A percentile compares a stretch with the other conserved stretches of the same genome.
Evolutionary conservation across 2,888 invertebrate genomes (phyloP).

Genomic region (Ectemnius lituratus): DNA sequence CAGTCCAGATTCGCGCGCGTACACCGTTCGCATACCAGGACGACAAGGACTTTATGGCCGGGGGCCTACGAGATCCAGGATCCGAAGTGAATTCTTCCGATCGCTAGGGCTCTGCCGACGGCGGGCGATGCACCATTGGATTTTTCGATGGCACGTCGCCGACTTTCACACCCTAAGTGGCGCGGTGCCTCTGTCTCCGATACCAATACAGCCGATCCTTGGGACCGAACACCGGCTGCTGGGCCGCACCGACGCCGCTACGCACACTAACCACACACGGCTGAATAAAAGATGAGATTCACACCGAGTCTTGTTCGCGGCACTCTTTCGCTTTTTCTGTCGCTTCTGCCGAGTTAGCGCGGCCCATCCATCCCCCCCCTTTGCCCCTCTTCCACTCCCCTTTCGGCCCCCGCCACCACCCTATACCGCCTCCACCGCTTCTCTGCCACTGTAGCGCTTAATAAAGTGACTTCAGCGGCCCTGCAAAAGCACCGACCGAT

Average conservation of each 20-base stretch:
- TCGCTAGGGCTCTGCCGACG: constrained; percentile 22
- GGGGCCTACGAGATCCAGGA: constrained; percentile 46
- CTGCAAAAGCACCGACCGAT: constrained; percentile 49
- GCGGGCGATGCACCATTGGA: constrained; percentile 31
- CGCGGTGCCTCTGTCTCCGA: constrained; percentile 67
- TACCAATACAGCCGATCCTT: constrained; percentile 55
- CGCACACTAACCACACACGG: constrained; percentile 47
- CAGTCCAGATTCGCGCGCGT: constrained; percentile 31
- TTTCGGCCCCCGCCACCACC: neutral
- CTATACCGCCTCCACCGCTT: constrained; percentile 32
- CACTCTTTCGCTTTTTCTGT: constrained; percentile 67
- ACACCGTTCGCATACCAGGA: constrained; percentile 46
- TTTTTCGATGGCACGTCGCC: constrained; percentile 70
- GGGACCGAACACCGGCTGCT: neutral
- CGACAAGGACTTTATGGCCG: constrained; percentile 64
- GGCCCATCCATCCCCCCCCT: constrained; percentile 14
- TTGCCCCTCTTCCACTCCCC: neutral
- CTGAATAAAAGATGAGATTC: constrained; percentile 76
- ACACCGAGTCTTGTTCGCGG: constrained; percentile 73
- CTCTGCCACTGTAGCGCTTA: constrained; percentile 50
- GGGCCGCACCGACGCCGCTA: constrained; percentile 11
- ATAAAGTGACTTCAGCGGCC: constrained; percentile 65
- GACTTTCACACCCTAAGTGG: constrained; percentile 74
- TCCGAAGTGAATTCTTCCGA: constrained; percentile 60
- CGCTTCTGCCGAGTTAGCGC: constrained; percentile 52